Percentiles rank a stretch among this genome's conserved stretches.
These are phyloP conservation scores for Nephrotoma guestfalica DNA, from an alignment of 2,888 invertebrate species.

Conservation along the genomic window DNA sequence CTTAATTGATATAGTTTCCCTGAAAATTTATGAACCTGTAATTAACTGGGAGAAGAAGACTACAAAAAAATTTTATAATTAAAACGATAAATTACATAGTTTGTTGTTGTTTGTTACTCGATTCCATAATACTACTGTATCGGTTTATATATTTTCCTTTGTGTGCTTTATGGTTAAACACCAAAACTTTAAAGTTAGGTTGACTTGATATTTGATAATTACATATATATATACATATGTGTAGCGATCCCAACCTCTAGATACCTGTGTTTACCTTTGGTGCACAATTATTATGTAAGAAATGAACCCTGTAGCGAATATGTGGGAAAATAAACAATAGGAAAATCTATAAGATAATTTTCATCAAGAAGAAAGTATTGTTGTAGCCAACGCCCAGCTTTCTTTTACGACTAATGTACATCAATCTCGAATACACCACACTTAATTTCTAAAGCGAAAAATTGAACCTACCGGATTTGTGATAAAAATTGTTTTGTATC, in stretches of 20 bases:
- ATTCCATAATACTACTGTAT: too few relatives aligned
- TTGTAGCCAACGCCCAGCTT: too few relatives aligned
- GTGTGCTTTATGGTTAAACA: neutral
- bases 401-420: too few relatives aligned
- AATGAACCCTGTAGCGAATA: neutral
- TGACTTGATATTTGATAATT: neutral
- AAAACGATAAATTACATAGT: neutral
- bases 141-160: neutral
- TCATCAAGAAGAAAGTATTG: neutral
- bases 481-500: too few relatives aligned
- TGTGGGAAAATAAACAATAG: neutral
- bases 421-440: too few relatives aligned
- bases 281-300: too few relatives aligned
- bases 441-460: too few relatives aligned
- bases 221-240: too few relatives aligned
- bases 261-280: too few relatives aligned
- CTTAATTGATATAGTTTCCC: neutral
- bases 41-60: neutral
- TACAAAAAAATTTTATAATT: neutral
- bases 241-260: too few relatives aligned
- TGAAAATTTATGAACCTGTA: neutral
- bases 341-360: neutral
- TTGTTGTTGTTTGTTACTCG: neutral
- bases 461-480: too few relatives aligned
- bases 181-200: neutral